Percentiles rank a stretch among this genome's conserved stretches.
phyloP scores from a whole-genome alignment of 2,888 invertebrate species.

The Leistus spinibarbis region DNA sequence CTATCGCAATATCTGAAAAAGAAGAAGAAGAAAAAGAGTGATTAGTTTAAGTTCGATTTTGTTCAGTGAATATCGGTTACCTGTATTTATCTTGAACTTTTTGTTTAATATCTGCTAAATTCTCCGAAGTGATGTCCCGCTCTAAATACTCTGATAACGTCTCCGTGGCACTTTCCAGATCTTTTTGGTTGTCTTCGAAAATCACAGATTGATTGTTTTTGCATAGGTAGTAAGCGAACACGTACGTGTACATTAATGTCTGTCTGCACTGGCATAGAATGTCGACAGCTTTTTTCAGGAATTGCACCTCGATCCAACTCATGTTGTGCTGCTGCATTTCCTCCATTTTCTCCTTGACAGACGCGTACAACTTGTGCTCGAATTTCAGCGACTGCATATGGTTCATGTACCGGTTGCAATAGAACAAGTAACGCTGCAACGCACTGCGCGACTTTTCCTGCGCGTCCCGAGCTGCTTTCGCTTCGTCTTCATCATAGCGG shows the following conservation, averaged over 20 bases:
- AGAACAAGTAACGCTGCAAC: slow-evolving; percentile 95
- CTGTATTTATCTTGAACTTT: slow-evolving; percentile 98
- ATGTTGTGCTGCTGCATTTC: slow-evolving; percentile 99
- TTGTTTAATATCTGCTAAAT: slow-evolving; percentile 96
- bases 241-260: slow-evolving; percentile 99
- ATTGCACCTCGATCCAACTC: slow-evolving; percentile 99
- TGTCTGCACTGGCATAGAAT: slow-evolving; percentile 96
- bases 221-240: slow-evolving; percentile 97
- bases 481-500: slow-evolving; percentile 94
- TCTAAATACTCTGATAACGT: slow-evolving; percentile 97
- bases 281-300: slow-evolving; percentile 96
- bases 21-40: too few relatives aligned
- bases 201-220: slow-evolving; percentile 99
- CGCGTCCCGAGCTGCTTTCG: slow-evolving; percentile 93
- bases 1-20: slow-evolving; percentile 93
- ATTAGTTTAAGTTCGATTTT: too few relatives aligned
- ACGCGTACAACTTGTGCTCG: slow-evolving; percentile 95
- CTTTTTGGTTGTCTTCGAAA: slow-evolving; percentile 98
- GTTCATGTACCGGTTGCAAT: slow-evolving; percentile 99
- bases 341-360: slow-evolving; percentile 97
- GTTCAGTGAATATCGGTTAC: slow-evolving; percentile 65
- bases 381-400: slow-evolving; percentile 98
- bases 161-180: slow-evolving; percentile 97
- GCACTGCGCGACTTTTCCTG: slow-evolving; percentile 94
- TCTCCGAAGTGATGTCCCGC: slow-evolving; percentile 96